Evolutionary conservation across 2,797 vertebrate species (phyloP), one percentile per base, ranked within the genome.

Genomic region (Steatocranus sp.): DNA sequence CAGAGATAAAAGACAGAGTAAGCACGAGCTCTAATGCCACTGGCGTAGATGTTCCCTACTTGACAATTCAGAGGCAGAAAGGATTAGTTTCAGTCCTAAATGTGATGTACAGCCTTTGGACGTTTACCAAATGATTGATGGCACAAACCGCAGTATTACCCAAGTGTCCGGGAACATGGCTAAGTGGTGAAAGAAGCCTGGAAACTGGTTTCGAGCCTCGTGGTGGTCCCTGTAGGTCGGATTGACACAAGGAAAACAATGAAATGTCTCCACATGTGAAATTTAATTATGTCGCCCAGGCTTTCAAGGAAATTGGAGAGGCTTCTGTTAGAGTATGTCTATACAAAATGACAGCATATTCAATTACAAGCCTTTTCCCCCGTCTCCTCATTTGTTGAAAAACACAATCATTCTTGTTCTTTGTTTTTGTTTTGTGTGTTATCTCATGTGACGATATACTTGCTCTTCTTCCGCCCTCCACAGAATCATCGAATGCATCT

Each of bases 401-500:
- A 68, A 68, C 20, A 43, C 38, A 68, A 15, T 15, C 20, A 7
- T 41, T 25, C 63, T 68, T 17, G 5, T 1, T 7, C 30, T 61
- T 11, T 34, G 30, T 61, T 36, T 61, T 46, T 46, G 15, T 68
- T 70, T 46, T 70, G 23, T 25, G 12, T 17, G 25, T 30, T 46
- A 11, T 46, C 17, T 70, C 41, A 11, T 27, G 41, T 46, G 41
- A 46, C 15, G 1, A 15, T 46, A 7, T 77, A 6, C 30, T 36
- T 3, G 3, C 12, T 77, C 30, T 70, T 76, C 43, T 85, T 92
- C 84, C 18, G 76, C 92, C 56, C 14, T 56, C 54, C 86, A 3
- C 96, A 99, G 98, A 99, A 93, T 98, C 98, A 75, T 99, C 98
- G 61, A 99, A 99, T 82, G 98, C 98, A 14, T 98, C 98, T 74